Base-by-base conservation (phyloP, 2,888 invertebrate genomes). In the Thyatira batis region DNA sequence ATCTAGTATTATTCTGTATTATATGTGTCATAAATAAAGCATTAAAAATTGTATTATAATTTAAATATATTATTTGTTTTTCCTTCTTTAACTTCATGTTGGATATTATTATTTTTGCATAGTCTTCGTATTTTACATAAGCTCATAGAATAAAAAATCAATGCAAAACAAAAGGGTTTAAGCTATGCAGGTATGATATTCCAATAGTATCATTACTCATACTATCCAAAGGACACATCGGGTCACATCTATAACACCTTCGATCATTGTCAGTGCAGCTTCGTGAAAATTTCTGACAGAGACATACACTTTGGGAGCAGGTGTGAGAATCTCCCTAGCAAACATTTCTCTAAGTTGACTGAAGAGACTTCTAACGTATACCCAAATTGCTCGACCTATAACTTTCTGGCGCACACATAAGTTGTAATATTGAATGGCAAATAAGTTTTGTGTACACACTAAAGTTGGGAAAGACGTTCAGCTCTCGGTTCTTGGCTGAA, bases 301-400 rank as follows among this genome's bases (percentile, higher is more conserved):
- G 78, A 82, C 67, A 72, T 78, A 80, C 76, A 73, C 70, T 72
- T 52, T 43, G 65, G 68, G 57, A 78, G 60, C 83, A 83, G 83
- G 81, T 83, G 82, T 65, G 64, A 63, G 68, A 74, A 73, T 57
- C 71, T 76, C 69, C 65, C 66, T 61, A 73, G 75, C 78, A 77
- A 78, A 80, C 78, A 80, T 82, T 80, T 80, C 73, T 82, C 73
- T 78, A 73, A 76, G 67, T 80, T 72, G 72, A 75, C 70, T 76
- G 61, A 52, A 68, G 54, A 69, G 63, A 58, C 61, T 60, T 67
- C 57, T 53, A 61, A 60, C 46, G 27, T 20, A 69, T 69, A 58
- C 54, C 60, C 55, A 53, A 64, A 50, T 43, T 50, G 30, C 25
- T 20, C 13, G 20, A 49, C 21, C 10, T 57, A 54, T 56, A 20